These are phyloP conservation scores for Eulemur albifrons DNA, from an alignment of 2,797 vertebrate species.

Conservation along the genomic window DNA sequence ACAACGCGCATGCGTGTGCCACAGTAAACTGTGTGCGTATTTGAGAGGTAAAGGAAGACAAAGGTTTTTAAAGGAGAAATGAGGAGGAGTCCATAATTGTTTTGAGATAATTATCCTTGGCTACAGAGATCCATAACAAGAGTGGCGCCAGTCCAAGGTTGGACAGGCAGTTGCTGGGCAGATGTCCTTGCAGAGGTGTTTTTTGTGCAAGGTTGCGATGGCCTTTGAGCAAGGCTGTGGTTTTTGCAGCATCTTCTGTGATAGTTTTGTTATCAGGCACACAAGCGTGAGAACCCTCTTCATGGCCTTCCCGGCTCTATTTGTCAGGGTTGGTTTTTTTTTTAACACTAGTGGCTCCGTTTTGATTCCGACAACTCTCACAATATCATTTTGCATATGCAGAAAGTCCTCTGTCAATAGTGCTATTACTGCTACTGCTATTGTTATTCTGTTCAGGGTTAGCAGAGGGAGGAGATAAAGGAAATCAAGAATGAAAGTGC, in stretches of 20 bases:
- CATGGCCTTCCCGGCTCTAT: too few relatives aligned
- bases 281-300: too few relatives aligned
- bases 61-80: background rate
- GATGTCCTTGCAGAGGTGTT: background rate
- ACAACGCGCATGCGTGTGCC: rapidly evolving
- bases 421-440: rapidly evolving
- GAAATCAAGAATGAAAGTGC: background rate
- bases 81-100: background rate
- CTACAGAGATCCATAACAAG: background rate
- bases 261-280: background rate
- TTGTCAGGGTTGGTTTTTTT: background rate
- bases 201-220: background rate
- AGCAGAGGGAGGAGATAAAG: background rate
- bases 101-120: background rate
- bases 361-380: background rate
- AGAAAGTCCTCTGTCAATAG: background rate
- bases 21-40: background rate
- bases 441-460: background rate
- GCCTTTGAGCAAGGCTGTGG: too few relatives aligned
- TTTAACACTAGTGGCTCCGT: background rate
- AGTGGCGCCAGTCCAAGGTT: background rate
- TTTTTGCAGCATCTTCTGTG: background rate
- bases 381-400: background rate
- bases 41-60: background rate
- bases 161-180: background rate